A percentile compares a stretch with the other conserved stretches of the same genome.
These are phyloP conservation scores for Oscheius sp. DNA, from an alignment of 2,888 invertebrate species.

Conservation along the genomic window DNA sequence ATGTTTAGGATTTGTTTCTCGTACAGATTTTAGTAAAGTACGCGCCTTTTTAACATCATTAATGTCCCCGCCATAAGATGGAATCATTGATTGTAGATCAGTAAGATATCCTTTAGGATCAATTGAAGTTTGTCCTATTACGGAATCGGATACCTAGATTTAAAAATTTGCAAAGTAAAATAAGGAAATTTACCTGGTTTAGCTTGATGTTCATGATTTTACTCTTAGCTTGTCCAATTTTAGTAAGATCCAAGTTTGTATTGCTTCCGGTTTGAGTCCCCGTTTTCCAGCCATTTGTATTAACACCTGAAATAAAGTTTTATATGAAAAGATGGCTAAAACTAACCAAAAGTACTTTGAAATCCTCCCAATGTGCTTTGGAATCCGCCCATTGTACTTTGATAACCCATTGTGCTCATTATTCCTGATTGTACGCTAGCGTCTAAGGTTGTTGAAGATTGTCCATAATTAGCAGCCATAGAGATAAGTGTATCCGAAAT, in stretches of 20 bases:
- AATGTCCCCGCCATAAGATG: slow-evolving; percentile 88
- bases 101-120: slow-evolving; percentile 99
- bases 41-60: slow-evolving; percentile 77
- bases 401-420: slow-evolving; percentile 47
- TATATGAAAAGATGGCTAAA: neutral
- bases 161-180: neutral
- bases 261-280: slow-evolving; percentile 69
- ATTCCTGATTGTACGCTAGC: slow-evolving; percentile 73
- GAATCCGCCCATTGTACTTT: slow-evolving; percentile 26
- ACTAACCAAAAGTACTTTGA: slow-evolving; percentile 31
- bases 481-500: slow-evolving; percentile 93
- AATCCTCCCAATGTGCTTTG: slow-evolving; percentile 73
- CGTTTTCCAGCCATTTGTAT: slow-evolving; percentile 80
- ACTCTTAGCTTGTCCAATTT: slow-evolving; percentile 98
- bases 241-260: slow-evolving; percentile 84
- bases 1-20: slow-evolving; percentile 96
- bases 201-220: slow-evolving; percentile 98
- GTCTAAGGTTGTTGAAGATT: slow-evolving; percentile 81
- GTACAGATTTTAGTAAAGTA: slow-evolving; percentile 89
- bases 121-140: slow-evolving; percentile 97
- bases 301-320: slow-evolving; percentile 73
- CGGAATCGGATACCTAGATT: slow-evolving; percentile 81
- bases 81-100: slow-evolving; percentile 98
- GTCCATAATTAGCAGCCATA: slow-evolving; percentile 77
- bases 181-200: slow-evolving; percentile 77